Evolutionary conservation across 2,113 vertebrate species (phyloP), one percentile per base, ranked within the genome.

Genomic region (Ictalurus punctatus): DNA sequence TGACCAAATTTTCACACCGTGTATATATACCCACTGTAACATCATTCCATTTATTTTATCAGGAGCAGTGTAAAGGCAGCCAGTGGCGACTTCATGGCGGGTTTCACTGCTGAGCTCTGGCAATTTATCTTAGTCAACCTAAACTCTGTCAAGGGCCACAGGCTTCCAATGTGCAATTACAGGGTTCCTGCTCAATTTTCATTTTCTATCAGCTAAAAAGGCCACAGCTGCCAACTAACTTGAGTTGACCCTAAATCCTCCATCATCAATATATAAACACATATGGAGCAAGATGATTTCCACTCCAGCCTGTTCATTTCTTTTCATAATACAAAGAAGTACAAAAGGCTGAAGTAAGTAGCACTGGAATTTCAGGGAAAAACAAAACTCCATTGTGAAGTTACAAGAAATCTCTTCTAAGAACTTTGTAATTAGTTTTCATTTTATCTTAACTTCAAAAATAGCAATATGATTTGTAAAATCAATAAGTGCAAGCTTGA

Each of bases 121-220:
- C 63, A 85, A 89, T 91, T 90, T 83, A 86, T 90, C 87, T 91
- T 86, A 84, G 87, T 90, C 89, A 91, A 40, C 76, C 79, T 73
- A 89, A 91, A 89, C 23, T 78, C 80, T 87, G 84, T 90, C 87
- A 91, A 76, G 69, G 86, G 76, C 30, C 44, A 82, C 61, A 69
- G 30, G 85, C 87, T 87, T 82, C 21, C 89, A 89, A 85, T 84
- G 73, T 91, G 87, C 85, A 91, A 88, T 90, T 91, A 86, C 37
- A 79, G 59, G 69, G 86, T 37, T 71, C 67, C n/a, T 84, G 86
- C 89, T 86, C 86, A 87, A 56, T 87, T 90, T 86, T 90, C 69
- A 89, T 90, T 86, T 90, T 74, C 40, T 84, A 85, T 91, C 80
- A 61, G 63, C 84, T 76, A 34, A 87, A 88, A 37, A 73, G 56